A percentile compares a stretch with the other conserved stretches of the same genome.
These are phyloP conservation scores for Saimiri boliviensis DNA, from an alignment of 2,113 vertebrate genomes.

Conservation along the genomic window DNA sequence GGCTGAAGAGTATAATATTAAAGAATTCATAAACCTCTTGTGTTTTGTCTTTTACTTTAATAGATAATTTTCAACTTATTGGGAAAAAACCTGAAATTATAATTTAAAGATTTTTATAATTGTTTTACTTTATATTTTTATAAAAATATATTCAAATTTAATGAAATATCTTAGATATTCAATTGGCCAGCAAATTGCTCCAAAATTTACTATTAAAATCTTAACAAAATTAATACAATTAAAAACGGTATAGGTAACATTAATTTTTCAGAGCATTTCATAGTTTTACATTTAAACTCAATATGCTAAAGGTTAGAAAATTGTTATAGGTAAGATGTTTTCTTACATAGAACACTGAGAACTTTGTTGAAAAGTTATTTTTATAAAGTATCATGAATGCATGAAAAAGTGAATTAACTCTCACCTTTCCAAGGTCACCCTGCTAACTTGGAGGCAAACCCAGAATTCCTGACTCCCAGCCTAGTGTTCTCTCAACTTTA, in stretches of 20 bases:
- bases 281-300: constrained; percentile 10
- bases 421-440: background rate
- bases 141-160: background rate
- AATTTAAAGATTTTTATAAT: background rate
- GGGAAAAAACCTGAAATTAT: constrained; percentile 1
- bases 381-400: background rate
- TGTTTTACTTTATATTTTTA: constrained; percentile 22
- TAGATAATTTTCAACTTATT: background rate
- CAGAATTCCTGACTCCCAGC: background rate
- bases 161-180: background rate
- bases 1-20: background rate
- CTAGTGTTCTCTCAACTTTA: background rate
- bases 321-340: background rate
- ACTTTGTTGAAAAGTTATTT: background rate
- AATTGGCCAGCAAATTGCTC: background rate
- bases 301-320: background rate
- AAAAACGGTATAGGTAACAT: background rate
- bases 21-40: constrained; percentile 7
- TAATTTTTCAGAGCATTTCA: constrained; percentile 22
- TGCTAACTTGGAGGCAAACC: background rate
- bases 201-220: constrained; percentile 21
- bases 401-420: background rate
- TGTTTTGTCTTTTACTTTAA: background rate
- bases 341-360: background rate
- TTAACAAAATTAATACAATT: constrained; percentile 34